Evolutionary conservation across 2,888 invertebrate genomes (phyloP), one percentile per base, ranked within the genome.

Genomic region (Amphipoea oculea): DNA sequence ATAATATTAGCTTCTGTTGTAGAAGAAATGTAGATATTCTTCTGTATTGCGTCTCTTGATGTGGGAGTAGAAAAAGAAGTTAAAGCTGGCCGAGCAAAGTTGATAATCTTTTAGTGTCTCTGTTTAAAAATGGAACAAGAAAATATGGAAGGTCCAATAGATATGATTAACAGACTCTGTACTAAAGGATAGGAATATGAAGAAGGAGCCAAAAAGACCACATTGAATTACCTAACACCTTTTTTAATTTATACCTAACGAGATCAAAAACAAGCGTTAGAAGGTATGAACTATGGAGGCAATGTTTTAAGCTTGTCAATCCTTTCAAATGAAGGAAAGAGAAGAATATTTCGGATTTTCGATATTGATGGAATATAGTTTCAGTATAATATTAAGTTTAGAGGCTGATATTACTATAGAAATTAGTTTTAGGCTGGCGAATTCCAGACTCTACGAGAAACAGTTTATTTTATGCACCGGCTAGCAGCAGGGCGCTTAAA

Each of bases 1-100:
- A 66, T 77, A 69, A 66, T 77, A 69, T 54, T 48, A 57, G 23
- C 29, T 82, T 29, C 66, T 69, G 1, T 54, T 81, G 5, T 36
- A 48, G 20, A 42, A 72, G 4, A 71, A 57, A 17, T 42, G 12
- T 17, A 9, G 12, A 5, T 48, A 6, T 54, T 20, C 7, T 42
- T 74, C 12, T 71, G 6, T 60, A 7, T 12, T 75, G 23, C n/a
- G 2, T 11, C 14, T 42, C 7, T 48, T 42, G n/a, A 23, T 40
- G 20, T 45, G 23, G 12, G 11, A 48, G 40, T 14, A 23, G 23
- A 76, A 4, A 9, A n/a, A 51, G 20, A 51, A n/a, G 9, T 29
- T 68, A 11, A 11, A 42, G 20, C 11, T 65, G 36, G 5, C 1
- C 9, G 23, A 29, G 14, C 14, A 40, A 42, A n/a, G 12, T 60